Conservation (phyloP, 37 sponge, comb jelly and placozoan genomes). For the Lycopodina hypogea region DNA sequence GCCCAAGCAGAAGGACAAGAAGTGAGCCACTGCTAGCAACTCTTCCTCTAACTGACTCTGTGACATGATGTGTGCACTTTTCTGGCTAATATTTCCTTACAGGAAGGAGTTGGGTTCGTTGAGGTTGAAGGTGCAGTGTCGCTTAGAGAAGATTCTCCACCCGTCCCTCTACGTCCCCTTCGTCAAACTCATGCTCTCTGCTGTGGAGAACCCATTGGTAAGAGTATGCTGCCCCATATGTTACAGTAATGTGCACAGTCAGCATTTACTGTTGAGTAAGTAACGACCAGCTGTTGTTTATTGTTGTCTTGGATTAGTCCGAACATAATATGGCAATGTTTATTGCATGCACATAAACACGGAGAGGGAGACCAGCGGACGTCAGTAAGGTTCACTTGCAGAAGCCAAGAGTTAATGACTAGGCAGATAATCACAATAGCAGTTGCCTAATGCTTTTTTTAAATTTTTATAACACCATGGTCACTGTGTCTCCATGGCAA, state of each 20-base stretch:
- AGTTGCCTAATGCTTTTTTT: too few species aligned
- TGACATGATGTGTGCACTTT: too few species aligned
- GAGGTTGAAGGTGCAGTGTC: slow-evolving; percentile 75
- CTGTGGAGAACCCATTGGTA: slow-evolving; percentile 36
- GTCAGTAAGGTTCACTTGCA: too few species aligned
- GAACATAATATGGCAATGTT: not conserved
- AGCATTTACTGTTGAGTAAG: not conserved
- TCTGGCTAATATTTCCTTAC: not conserved
- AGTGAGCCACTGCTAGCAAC: slow-evolving; percentile 29
- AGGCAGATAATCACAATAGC: too few species aligned
- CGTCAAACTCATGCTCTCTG: slow-evolving; percentile 66
- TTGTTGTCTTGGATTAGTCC: not conserved
- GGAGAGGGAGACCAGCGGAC: too few species aligned
- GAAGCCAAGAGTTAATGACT: too few species aligned
- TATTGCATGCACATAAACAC: not conserved
- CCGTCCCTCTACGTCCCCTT: slow-evolving; percentile 61
- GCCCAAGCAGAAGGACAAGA: slow-evolving; percentile 53
- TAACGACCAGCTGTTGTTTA: not conserved
- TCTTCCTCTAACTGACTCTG: too few species aligned
- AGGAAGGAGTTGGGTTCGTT: slow-evolving; percentile 82
- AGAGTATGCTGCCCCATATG: not conserved
- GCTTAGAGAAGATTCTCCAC: slow-evolving; percentile 73
- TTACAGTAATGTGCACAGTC: not conserved
- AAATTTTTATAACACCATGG: too few species aligned
- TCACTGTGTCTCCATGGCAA: too few species aligned